Evolutionary conservation across 2,797 vertebrate species (phyloP), one percentile per base, ranked within the genome.

Genomic region (Spondyliosoma cantharus): DNA sequence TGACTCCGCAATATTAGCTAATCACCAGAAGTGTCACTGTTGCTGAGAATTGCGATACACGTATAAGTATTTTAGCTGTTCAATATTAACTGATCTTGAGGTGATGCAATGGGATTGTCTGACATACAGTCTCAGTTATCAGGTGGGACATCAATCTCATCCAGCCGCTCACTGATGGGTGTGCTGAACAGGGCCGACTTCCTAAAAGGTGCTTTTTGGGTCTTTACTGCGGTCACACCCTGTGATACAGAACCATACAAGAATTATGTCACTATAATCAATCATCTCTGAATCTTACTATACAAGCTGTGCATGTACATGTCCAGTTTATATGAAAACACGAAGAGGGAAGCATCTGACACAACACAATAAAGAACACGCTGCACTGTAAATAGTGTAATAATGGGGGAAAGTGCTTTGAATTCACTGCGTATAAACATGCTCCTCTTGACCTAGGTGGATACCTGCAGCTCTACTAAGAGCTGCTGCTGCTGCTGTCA

Each of bases 141-240:
- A 61, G 37, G 42, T 12, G 81, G 86, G 22, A 67, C 81, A n/a
- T 87, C 68, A 0, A 56, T n/a, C n/a, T 94, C 89, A 9, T 94
- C 89, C 74, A 93, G 71, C 17, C 70, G 80, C 68, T 94, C 86
- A 1, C 49, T 54, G 76, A 94, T 89, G 11, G 94, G 93, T 14
- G 84, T 94, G 88, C 92, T 95, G 87, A 96, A 96, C 49, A 25
- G 66, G 27, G 92, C 57, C 0, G 87, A 95, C 89, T 90, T 95
- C 82, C 82, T 93, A 87, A 96, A 96, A 7, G 93, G 90, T 25
- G 82, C 62, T 6, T 80, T 81, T 7, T 1, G 61, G 19, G 43
- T 89, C 43, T 22, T 65, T 17, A 77, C 50, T 0, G 82, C 27
- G 0, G 90, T 94, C 37, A 90, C 85, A 20, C 95, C 93, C 95